A percentile compares a stretch with the other conserved stretches of the same genome.
phyloP scores from a whole-genome alignment of 2,888 invertebrate genomes.

The Elaeidobius kamerunicus region DNA sequence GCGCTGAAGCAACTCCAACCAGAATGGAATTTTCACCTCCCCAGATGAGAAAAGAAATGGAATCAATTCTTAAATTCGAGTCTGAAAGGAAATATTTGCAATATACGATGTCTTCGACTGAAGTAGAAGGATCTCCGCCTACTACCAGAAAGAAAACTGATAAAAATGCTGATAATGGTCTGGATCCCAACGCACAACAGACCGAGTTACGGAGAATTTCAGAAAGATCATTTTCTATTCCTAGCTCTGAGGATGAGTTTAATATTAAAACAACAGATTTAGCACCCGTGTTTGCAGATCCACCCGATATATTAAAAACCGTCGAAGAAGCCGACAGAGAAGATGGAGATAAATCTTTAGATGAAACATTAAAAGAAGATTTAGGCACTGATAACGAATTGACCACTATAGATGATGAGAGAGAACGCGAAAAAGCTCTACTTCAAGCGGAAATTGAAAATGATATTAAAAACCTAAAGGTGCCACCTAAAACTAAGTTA shows the following conservation, averaged over 20 bases:
- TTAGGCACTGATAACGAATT: conserved; percentile 36
- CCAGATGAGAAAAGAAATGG: conserved; percentile 71
- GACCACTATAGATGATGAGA: conserved; percentile 40
- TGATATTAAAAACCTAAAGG: conserved; percentile 46
- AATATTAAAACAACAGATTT: conserved; percentile 57
- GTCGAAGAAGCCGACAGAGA: conserved; percentile 43
- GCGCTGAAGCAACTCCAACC: conserved; percentile 69
- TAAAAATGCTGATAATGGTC: conserved; percentile 52
- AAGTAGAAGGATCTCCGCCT: conserved; percentile 74
- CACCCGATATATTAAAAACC: conserved; percentile 39
- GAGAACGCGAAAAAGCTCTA: conserved; percentile 44
- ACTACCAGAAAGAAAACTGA: conserved; percentile 68
- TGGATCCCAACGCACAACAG: conserved; percentile 59
- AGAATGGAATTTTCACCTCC: conserved; percentile 73
- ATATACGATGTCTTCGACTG: conserved; percentile 68
- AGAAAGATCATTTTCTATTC: conserved; percentile 71
- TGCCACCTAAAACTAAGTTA: conserved; percentile 54
- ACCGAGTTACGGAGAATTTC: conserved; percentile 65
- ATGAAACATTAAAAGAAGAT: conserved; percentile 44
- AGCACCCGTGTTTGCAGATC: conserved; percentile 47
- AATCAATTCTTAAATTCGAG: conserved; percentile 69
- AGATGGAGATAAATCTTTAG: conserved; percentile 44
- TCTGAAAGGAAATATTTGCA: conserved; percentile 63
- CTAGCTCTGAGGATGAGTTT: conserved; percentile 72
- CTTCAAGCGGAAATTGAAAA: conserved; percentile 47